Evolutionary conservation across 2,888 invertebrate genomes (phyloP).

Genomic region (Willowsia nigromaculata): DNA sequence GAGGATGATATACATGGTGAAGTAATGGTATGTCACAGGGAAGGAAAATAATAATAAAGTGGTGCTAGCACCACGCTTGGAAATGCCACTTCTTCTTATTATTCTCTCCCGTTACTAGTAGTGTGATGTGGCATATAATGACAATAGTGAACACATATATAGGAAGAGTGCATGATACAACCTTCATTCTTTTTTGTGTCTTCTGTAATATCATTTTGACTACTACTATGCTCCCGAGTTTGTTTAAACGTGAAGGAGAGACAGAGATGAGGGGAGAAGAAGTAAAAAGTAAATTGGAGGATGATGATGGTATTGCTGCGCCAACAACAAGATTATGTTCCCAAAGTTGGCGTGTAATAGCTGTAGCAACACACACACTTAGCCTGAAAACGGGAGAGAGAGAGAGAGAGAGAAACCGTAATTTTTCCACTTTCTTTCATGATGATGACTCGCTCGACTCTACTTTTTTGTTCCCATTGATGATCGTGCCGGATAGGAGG

Average conservation of each 20-base stretch:
- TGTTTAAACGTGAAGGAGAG: slow-evolving; percentile 29
- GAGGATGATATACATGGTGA: neutral
- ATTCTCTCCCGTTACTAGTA: neutral
- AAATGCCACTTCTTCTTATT: neutral
- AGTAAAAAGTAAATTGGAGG: slow-evolving; percentile 29
- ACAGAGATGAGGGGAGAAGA: neutral
- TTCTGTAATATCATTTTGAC: neutral
- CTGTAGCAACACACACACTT: slow-evolving; percentile 22
- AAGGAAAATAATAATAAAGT: slow-evolving; percentile 29
- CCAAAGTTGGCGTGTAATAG: slow-evolving; percentile 76
- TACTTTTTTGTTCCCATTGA: slow-evolving; percentile 79
- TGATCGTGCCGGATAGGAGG: slow-evolving; percentile 79
- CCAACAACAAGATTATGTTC: slow-evolving; percentile 73
- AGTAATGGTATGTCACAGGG: slow-evolving; percentile 5
- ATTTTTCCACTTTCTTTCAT: slow-evolving; percentile 77
- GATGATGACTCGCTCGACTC: slow-evolving; percentile 52
- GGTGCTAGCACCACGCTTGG: neutral
- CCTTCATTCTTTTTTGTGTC: neutral
- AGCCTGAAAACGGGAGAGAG: slow-evolving; percentile 28
- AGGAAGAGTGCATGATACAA: neutral
- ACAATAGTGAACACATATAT: neutral
- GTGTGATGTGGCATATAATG: neutral
- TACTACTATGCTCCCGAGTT: neutral
- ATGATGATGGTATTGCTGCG: slow-evolving; percentile 46
- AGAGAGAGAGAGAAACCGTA: slow-evolving; percentile 73